Conservation (phyloP, 2,888 invertebrate species). For the Cyclophora punctaria region DNA sequence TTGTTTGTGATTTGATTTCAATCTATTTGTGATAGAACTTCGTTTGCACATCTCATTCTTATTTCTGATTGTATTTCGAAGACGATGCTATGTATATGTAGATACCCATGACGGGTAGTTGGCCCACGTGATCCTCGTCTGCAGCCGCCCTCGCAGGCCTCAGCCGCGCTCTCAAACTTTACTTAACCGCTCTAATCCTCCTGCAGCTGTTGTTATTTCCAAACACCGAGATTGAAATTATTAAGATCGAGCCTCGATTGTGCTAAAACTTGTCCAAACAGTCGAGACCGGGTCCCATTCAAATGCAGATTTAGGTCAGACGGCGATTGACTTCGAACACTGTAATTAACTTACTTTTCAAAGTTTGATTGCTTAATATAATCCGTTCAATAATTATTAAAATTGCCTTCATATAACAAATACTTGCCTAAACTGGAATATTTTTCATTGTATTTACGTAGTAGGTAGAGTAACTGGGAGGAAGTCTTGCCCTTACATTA, state of each 20-base stretch:
- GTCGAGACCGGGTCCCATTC: slow-evolving; percentile 52
- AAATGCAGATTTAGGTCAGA: slow-evolving; percentile 68
- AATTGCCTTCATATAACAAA: slow-evolving; percentile 1
- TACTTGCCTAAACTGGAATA: too few species aligned
- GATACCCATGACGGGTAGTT: slow-evolving; percentile 10
- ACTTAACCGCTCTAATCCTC: slow-evolving; percentile 55
- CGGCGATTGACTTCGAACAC: slow-evolving; percentile 59
- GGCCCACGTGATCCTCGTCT: background rate
- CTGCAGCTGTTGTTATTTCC: slow-evolving; percentile 56
- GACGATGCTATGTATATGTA: too few species aligned
- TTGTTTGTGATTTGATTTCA: too few species aligned
- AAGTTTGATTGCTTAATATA: slow-evolving; percentile 47
- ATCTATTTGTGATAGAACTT: too few species aligned
- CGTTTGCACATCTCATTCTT: background rate
- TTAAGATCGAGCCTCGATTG: slow-evolving; percentile 65
- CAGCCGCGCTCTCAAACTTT: slow-evolving; percentile 42
- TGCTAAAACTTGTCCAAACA: slow-evolving; percentile 54
- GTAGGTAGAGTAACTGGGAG: too few species aligned
- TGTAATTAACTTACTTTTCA: slow-evolving; percentile 54
- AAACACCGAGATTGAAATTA: slow-evolving; percentile 60
- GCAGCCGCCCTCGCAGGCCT: background rate
- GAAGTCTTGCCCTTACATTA: too few species aligned
- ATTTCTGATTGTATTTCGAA: background rate
- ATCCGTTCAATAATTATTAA: slow-evolving; percentile 18
- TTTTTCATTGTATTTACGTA: too few species aligned